Evolutionary conservation across 2,113 vertebrate genomes (phyloP).

Genomic region (Pterophyllum scalare): DNA sequence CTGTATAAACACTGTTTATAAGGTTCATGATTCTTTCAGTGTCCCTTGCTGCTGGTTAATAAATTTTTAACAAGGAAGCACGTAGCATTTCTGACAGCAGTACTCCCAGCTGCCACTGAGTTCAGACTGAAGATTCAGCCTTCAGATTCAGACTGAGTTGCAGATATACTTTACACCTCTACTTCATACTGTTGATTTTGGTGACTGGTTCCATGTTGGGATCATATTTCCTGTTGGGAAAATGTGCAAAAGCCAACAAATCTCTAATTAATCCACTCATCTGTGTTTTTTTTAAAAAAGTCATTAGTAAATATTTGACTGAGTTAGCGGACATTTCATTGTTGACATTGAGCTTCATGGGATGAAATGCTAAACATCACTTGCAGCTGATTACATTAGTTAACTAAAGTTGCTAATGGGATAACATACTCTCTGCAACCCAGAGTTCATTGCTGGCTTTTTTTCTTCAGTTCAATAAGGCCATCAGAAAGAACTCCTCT

Average conservation of each 20-base stretch:
- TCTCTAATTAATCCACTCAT: not conserved
- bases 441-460: not conserved
- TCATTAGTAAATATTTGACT: too few species aligned
- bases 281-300: not conserved
- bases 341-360: too few species aligned
- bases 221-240: not conserved
- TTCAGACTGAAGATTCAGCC: not conserved
- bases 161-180: not conserved
- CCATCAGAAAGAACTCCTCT: too few species aligned
- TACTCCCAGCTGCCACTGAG: not conserved
- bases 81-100: not conserved
- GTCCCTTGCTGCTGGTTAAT: not conserved
- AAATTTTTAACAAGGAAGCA: not conserved
- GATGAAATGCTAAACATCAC: too few species aligned
- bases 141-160: not conserved
- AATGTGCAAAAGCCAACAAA: not conserved
- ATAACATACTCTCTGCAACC: not conserved
- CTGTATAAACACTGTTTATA: slow-evolving; percentile 2
- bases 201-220: not conserved
- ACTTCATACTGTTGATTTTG: not conserved
- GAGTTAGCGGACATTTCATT: too few species aligned
- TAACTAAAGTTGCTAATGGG: not conserved
- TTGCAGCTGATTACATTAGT: not conserved
- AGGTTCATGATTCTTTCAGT: not conserved
- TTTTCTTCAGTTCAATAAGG: too few species aligned